phyloP scores from a whole-genome alignment of 2,797 vertebrate species.

The Chromis chromis region DNA sequence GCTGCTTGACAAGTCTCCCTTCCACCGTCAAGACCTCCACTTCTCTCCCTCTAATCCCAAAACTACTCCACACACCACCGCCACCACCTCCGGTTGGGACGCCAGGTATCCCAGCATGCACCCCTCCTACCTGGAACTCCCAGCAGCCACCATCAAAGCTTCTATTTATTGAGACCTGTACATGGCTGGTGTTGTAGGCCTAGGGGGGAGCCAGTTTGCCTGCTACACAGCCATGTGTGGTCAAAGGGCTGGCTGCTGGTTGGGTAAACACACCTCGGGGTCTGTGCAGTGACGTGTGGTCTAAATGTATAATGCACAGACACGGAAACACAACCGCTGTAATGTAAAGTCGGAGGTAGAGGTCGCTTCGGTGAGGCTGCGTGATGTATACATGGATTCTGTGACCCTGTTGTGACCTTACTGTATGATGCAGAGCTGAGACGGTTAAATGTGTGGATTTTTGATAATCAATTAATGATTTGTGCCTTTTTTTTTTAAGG shows the following conservation, averaged over 20 bases:
- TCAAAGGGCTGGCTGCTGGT: conserved; percentile 64
- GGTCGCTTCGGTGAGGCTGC: conserved; percentile 26
- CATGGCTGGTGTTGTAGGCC: conserved; percentile 81
- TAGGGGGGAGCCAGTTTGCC: conserved; percentile 46
- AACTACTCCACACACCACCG: conserved; percentile 63
- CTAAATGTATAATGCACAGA: conserved; percentile 53
- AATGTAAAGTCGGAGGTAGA: conserved; percentile 42
- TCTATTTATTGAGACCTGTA: conserved; percentile 79
- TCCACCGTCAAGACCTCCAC: conserved; percentile 67
- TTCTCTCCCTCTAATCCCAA: conserved; percentile 54
- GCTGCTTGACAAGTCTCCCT: conserved; percentile 55
- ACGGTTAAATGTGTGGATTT: background rate
- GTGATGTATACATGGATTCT: conserved; percentile 21
- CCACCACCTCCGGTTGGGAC: conserved; percentile 69
- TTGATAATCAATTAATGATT: background rate
- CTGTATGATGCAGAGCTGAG: background rate
- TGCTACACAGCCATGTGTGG: conserved; percentile 74
- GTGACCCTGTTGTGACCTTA: conserved; percentile 45
- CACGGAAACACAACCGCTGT: conserved; percentile 31
- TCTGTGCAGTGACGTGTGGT: conserved; percentile 56
- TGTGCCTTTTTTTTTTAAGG: background rate
- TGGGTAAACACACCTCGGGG: conserved; percentile 70
- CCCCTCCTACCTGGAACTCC: conserved; percentile 77
- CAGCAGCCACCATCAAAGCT: conserved; percentile 82
- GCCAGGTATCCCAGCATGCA: conserved; percentile 84